phyloP scores from a whole-genome alignment of 2,113 vertebrate genomes.

The Formicarius rufipectus region DNA sequence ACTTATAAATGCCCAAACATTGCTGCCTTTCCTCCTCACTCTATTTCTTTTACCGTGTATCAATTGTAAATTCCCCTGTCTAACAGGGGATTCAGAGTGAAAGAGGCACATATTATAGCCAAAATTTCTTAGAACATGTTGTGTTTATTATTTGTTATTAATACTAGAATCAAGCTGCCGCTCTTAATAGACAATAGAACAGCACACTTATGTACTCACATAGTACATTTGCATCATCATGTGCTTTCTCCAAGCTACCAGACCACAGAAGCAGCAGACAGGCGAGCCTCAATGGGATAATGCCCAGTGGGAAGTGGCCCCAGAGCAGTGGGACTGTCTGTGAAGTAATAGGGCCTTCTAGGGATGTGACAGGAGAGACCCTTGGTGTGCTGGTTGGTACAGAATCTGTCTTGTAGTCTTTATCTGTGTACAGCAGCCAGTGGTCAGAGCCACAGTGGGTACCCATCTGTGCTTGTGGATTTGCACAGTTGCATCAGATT shows the following conservation, averaged over 20 bases:
- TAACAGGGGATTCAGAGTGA: background rate
- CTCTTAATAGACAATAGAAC: background rate
- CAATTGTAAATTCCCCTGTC: background rate
- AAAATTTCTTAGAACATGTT: background rate
- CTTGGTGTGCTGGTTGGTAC: accelerated
- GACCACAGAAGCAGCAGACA: background rate
- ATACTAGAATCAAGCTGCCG: background rate
- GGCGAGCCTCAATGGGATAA: accelerated
- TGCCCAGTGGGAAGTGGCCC: background rate
- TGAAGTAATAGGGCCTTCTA: background rate
- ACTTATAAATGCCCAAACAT: background rate
- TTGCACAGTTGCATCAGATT: background rate
- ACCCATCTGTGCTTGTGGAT: background rate
- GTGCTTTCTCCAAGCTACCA: background rate
- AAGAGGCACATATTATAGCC: background rate
- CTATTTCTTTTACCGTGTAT: background rate
- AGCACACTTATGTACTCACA: accelerated
- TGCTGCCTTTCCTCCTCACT: background rate
- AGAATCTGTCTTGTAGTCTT: background rate
- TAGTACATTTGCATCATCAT: background rate
- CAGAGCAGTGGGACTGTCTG: background rate
- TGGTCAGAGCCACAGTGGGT: background rate
- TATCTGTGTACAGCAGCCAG: background rate
- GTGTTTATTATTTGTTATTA: background rate
- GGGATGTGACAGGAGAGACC: background rate